Percentiles rank a stretch among this genome's conserved stretches.
Evolutionary conservation across 2,797 vertebrate species (phyloP).

Genomic region (Prunella strophiata): DNA sequence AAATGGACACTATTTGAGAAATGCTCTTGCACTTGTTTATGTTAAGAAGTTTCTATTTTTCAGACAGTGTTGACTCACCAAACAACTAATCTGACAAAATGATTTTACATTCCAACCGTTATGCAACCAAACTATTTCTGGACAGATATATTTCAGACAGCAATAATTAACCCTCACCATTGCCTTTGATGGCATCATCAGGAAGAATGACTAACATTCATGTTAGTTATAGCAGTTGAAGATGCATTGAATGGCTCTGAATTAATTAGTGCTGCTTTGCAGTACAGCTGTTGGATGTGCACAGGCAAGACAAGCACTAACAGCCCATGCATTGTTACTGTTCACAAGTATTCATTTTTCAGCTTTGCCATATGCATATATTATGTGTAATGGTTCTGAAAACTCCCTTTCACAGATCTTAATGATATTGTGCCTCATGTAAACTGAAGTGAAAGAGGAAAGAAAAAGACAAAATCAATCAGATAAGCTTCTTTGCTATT

Average conservation of each 20-base stretch:
- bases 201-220: background rate
- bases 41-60: background rate
- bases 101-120: background rate
- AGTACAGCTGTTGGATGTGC: background rate
- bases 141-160: background rate
- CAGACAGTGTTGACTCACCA: background rate
- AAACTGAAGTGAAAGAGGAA: background rate
- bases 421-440: background rate
- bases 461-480: constrained; percentile 4
- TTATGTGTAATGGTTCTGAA: constrained; percentile 6
- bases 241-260: background rate
- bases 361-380: background rate
- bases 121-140: background rate
- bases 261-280: constrained; percentile 7
- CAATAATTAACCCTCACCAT: background rate
- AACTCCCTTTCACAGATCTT: background rate
- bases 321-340: background rate
- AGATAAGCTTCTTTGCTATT: background rate
- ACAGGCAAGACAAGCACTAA: constrained; percentile 1
- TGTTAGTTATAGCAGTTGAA: background rate
- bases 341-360: constrained; percentile 30
- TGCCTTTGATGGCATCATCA: background rate
- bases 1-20: background rate
- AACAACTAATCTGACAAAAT: background rate
- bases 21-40: background rate